Evolutionary conservation across 2,113 vertebrate genomes (phyloP).

Genomic region (Paramormyrops kingsleyae): DNA sequence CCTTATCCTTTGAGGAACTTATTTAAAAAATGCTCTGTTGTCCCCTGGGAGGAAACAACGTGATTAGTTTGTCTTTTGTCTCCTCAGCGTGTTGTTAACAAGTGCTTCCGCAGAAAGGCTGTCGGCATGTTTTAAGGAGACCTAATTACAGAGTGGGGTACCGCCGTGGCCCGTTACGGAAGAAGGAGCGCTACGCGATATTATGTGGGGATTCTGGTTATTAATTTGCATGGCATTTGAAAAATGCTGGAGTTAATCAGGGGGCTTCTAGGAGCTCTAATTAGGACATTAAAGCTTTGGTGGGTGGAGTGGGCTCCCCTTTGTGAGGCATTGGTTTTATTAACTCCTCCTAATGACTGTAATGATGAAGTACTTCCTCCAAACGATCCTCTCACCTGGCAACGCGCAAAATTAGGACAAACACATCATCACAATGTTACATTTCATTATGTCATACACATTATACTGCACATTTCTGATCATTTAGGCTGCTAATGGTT

Average conservation of each 20-base stretch:
- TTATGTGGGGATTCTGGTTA: constrained; percentile 51
- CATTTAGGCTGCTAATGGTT: background rate
- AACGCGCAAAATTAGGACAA: background rate
- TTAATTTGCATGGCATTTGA: constrained; percentile 53
- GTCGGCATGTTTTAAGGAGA: constrained; percentile 27
- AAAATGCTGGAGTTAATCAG: constrained; percentile 54
- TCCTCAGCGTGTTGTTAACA: constrained; percentile 34
- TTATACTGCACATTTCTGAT: background rate
- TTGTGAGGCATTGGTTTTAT: constrained; percentile 50
- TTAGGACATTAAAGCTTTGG: constrained; percentile 55
- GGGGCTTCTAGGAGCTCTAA: constrained; percentile 56
- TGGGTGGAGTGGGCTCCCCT: constrained; percentile 35
- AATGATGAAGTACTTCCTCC: background rate
- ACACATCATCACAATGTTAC: background rate
- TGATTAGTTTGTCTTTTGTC: constrained; percentile 40
- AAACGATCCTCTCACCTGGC: background rate
- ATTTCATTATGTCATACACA: background rate
- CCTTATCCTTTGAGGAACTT: background rate
- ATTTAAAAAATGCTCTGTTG: constrained; percentile 5
- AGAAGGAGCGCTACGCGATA: constrained; percentile 34
- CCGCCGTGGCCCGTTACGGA: constrained; percentile 32
- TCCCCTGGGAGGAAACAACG: constrained; percentile 33
- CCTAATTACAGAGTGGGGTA: constrained; percentile 44
- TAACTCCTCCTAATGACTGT: constrained; percentile 35
- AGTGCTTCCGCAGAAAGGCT: constrained; percentile 40